Base-by-base conservation (phyloP, 2,888 invertebrate genomes). In the Phytoseiulus persimilis region DNA sequence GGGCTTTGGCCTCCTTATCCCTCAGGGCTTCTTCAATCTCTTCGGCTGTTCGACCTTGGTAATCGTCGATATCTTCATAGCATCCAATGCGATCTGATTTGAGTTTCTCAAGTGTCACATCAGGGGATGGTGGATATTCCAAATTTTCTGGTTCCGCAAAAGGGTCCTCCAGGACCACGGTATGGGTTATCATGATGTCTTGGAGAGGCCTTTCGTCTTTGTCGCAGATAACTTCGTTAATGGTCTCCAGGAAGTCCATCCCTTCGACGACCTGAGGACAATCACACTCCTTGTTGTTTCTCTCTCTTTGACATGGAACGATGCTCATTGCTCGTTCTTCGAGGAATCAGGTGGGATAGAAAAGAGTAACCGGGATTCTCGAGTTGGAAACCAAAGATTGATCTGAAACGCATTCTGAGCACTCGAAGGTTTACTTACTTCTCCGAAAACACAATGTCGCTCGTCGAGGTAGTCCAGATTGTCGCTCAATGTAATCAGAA, bases 221-320 rank as follows among this genome's bases (percentile, higher is more conserved):
- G 93, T 99, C 98, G 92, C 97, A 98, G 91, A 98, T 96, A 0
- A 96, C 95, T 92, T 98, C 98, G 93, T 99, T 99, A 0, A 99
- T 94, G 92, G 96, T 95, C 31, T 96, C 95, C 31, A 99, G 93
- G 0, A 97, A 94, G 91, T 98, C 97, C 89, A 95, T 93, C 0
- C 98, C 99, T 93, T 99, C 99, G 0, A 95, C 95, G 1, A 99
- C 96, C 87, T 87, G 33, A 32, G 45, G 33, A 32, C 14, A 9
- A 84, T 91, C 3, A 83, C n/a, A n/a, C n/a, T n/a, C n/a, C n/a
- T n/a, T n/a, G n/a, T n/a, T n/a, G n/a, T n/a, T n/a, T n/a, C n/a
- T n/a, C n/a, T n/a, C n/a, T n/a, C n/a, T n/a, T n/a, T n/a, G n/a
- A n/a, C n/a, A n/a, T n/a, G n/a, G n/a, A n/a, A n/a, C n/a, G n/a